Base-by-base conservation (phyloP, 64 coral and sea anemone genomes). In the Cladopsammia gracilis region DNA sequence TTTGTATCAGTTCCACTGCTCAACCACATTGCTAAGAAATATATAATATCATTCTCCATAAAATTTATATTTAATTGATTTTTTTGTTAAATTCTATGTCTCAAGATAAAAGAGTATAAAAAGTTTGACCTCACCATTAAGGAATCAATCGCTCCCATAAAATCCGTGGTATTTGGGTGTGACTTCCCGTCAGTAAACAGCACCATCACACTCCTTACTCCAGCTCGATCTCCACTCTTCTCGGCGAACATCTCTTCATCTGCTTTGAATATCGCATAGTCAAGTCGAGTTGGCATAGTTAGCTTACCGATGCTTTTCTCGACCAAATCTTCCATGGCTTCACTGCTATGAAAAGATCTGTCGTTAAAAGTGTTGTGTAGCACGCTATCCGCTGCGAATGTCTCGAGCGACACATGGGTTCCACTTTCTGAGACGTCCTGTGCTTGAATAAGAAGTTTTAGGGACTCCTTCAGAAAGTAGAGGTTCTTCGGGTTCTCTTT, bases 161-260 rank as follows among this genome's bases (percentile, higher is more conserved):
- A 78, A 58, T 78, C 76, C 12, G 6, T 60, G 56, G 77, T 80
- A 16, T 0, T 18, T 44, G 53, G 77, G 25, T 80, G 77, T 3
- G 77, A 80, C 24, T 58, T 60, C 34, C 77, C 77, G 22, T 80
- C 77, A 4, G 77, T 80, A 43, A 42, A 62, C 77, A 80, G 25
- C 3, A 80, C 9, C 77, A 80, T 45, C 3, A 80, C 77, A 25
- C 77, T 80, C 0, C 25, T 25, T 2, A 80, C 77, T 34, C 77
- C 77, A 18, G 77, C 77, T 25, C 77, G 22, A 23, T 62, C 57
- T 16, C 77, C 77, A 62, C 14, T 61, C 4, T 22, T 56, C 15
- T 9, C 24, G 18, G 77, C 43, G 15, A 80, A 80, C 77, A 80
- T 80, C 15, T 80, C 25, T 7, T 80, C 2, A 18, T 80, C 77